Evolutionary conservation across 2,113 vertebrate genomes (phyloP).

Genomic region (Bubalus kerabau): DNA sequence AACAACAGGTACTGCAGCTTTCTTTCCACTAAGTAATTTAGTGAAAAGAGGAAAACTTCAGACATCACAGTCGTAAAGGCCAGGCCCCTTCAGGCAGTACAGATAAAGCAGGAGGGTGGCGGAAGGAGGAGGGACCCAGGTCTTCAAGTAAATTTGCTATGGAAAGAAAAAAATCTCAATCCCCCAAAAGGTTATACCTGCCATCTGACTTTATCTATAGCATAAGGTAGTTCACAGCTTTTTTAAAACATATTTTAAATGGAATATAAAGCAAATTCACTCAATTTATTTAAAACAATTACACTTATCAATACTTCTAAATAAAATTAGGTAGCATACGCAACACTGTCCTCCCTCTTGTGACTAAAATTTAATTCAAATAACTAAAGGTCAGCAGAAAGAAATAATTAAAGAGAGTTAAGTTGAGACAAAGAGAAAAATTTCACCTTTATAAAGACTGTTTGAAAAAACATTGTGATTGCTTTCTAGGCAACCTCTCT

Average conservation of each 20-base stretch:
- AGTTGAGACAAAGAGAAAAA: not conserved
- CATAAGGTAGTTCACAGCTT: not conserved
- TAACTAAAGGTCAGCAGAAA: not conserved
- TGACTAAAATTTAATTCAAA: constrained; percentile 23
- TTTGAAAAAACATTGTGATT: not conserved
- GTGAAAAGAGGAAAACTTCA: not conserved
- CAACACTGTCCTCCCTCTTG: not conserved
- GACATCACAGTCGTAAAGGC: not conserved
- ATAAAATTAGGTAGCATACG: not conserved
- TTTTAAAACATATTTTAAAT: not conserved
- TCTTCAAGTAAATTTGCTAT: not conserved
- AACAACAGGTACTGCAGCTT: not conserved
- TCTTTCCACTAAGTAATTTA: not conserved
- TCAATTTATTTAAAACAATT: not conserved
- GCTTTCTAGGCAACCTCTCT: not conserved
- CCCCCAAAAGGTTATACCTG: not conserved
- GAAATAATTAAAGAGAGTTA: not conserved
- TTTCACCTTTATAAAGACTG: not conserved
- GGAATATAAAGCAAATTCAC: constrained; percentile 5
- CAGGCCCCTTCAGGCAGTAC: not conserved
- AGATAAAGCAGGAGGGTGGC: not conserved
- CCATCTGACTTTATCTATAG: not conserved
- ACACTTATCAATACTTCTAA: not conserved
- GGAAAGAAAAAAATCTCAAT: not conserved
- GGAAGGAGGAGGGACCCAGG: not conserved